These are phyloP conservation scores for Oryzias javanicus DNA, from an alignment of 2,113 vertebrate genomes.

Conservation along the genomic window DNA sequence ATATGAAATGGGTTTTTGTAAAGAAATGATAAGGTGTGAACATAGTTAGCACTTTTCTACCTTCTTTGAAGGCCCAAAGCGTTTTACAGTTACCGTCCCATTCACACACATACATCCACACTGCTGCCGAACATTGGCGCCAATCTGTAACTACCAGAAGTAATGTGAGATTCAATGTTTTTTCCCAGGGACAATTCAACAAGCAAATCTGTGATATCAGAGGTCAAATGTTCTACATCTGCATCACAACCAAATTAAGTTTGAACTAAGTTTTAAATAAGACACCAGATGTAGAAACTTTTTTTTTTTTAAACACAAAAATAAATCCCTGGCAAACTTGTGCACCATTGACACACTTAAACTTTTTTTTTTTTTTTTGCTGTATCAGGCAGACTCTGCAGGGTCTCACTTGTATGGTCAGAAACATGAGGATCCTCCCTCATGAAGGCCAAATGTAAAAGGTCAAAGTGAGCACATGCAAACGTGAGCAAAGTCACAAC, in stretches of 20 bases:
- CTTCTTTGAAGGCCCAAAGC: neutral
- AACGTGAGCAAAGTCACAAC: too few relatives aligned
- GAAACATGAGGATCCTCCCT: neutral
- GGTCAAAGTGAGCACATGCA: too few relatives aligned
- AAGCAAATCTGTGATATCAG: too few relatives aligned
- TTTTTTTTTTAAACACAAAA: neutral
- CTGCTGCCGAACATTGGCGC: too few relatives aligned
- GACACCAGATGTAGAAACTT: too few relatives aligned
- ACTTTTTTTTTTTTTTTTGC: neutral
- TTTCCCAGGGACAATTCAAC: too few relatives aligned
- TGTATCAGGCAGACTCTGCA: neutral
- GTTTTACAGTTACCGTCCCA: neutral
- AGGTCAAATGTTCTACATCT: too few relatives aligned
- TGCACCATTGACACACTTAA: neutral
- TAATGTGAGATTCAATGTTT: too few relatives aligned
- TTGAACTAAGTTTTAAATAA: too few relatives aligned
- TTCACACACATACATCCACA: neutral
- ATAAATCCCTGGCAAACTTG: neutral
- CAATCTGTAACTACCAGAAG: too few relatives aligned
- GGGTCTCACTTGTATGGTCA: neutral
- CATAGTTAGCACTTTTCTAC: neutral
- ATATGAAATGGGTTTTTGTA: neutral
- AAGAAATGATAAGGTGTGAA: neutral
- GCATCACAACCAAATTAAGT: too few relatives aligned
- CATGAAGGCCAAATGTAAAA: neutral